Percentiles rank a stretch among this genome's conserved stretches.
phyloP scores from a whole-genome alignment of 2,113 vertebrate genomes.

The Mormyrus iriodes region DNA sequence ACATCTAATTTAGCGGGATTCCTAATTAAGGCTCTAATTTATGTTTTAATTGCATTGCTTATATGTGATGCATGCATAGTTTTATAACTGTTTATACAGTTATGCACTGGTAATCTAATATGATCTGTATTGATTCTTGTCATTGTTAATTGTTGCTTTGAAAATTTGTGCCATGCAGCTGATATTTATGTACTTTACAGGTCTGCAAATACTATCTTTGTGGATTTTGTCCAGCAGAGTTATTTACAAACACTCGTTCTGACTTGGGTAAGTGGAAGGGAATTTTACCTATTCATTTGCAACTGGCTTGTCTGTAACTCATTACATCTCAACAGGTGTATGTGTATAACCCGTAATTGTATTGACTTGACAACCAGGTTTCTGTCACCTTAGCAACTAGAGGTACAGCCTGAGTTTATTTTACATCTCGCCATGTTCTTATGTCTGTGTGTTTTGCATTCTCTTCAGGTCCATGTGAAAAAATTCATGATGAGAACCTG shows the following conservation, averaged over 20 bases:
- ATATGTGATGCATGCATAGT: neutral
- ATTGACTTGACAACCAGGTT: neutral
- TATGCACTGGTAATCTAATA: no score
- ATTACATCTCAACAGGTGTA: neutral
- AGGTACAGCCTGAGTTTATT: neutral
- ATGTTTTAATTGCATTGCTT: neutral
- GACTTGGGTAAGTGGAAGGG: conserved; percentile 79
- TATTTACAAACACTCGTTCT: conserved; percentile 96
- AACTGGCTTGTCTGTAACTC: neutral
- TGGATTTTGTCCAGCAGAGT: conserved; percentile 94
- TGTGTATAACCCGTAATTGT: neutral
- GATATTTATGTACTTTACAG: conserved; percentile 50
- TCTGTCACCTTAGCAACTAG: neutral
- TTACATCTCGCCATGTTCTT: neutral
- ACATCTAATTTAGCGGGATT: neutral
- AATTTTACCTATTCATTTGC: neutral
- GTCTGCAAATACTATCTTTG: conserved; percentile 97
- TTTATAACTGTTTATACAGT: no score
- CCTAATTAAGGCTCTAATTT: neutral
- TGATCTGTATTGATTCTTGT: no score
- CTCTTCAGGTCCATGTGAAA: conserved; percentile 88
- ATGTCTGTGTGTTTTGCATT: neutral
- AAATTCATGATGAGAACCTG: conserved; percentile 97
- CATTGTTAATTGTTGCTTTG: no score
- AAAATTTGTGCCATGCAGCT: neutral